Evolutionary conservation across 2,888 invertebrate species (phyloP), one percentile per base, ranked within the genome.

Genomic region (Pachydiplax longipennis): DNA sequence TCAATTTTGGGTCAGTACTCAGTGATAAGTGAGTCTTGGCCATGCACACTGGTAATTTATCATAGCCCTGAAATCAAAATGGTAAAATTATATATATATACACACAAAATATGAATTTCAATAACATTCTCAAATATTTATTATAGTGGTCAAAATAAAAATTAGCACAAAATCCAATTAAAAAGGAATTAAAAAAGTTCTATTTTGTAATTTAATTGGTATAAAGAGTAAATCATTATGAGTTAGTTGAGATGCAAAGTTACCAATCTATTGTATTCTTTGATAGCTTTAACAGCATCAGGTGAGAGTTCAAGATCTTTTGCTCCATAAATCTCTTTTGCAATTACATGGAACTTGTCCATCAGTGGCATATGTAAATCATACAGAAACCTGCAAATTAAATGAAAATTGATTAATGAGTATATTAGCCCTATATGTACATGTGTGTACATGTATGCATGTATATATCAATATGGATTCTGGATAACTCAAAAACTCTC

Each of bases 291-390:
- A 92, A 95, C 93, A 3, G 98, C 99, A 91, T 96, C 95, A 5
- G 96, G 95, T 0, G 96, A 95, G 90, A 98, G 95, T 92, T 97
- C 96, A 25, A 99, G 96, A 58, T 96, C 95, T 37, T 96, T 97
- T n/a, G 99, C 99, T 3, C 99, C 99, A 93, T 99, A 99, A 96
- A 99, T 99, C 93, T 98, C 97, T 91, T 95, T 96, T 0, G 99
- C 99, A 93, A 99, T 98, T 13, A 94, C 96, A 92, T 95, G 95
- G 92, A 99, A 98, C 95, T 99, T 99, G 2, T 98, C 97, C 92
- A 96, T 96, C 91, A 99, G 95, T 15, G 97, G 94, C 82, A 96
- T 92, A 91, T 96, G 94, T 35, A 97, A 94, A 5, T 96, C 95
- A 93, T 98, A 98, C 13, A 98, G 94, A 92, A 96, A 96, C 92